phyloP scores from a whole-genome alignment of 2,888 invertebrate species.

The Tinea pellionella region DNA sequence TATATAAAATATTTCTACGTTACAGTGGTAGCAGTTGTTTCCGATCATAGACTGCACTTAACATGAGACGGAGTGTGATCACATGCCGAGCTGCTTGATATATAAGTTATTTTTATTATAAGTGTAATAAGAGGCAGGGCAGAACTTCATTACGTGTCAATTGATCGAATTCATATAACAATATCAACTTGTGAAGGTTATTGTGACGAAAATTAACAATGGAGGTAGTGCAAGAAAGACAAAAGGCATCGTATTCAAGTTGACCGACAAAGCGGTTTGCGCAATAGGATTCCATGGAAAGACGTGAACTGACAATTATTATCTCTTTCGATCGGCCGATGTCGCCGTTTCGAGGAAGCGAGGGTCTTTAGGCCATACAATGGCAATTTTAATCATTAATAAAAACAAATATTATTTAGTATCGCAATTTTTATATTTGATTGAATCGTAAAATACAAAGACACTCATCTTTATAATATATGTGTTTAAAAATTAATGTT shows the following conservation, averaged over 20 bases:
- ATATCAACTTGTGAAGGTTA: constrained; percentile 44
- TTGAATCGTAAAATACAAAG: too few relatives aligned
- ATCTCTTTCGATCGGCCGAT: constrained; percentile 53
- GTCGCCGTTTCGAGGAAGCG: constrained; percentile 52
- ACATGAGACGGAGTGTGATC: too few relatives aligned
- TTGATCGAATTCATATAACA: constrained; percentile 44
- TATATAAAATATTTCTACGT: too few relatives aligned
- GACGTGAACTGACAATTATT: constrained; percentile 65
- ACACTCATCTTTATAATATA: too few relatives aligned
- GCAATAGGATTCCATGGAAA: constrained; percentile 65
- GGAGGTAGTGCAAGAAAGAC: constrained; percentile 61
- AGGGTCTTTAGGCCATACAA: neutral
- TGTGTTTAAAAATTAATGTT: too few relatives aligned
- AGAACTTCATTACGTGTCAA: constrained; percentile 27
- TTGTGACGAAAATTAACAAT: constrained; percentile 57
- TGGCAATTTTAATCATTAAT: neutral
- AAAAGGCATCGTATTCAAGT: constrained; percentile 58
- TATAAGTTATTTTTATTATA: too few relatives aligned
- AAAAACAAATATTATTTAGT: too few relatives aligned
- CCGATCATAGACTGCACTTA: too few relatives aligned
- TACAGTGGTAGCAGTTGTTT: too few relatives aligned
- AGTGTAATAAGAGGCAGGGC: neutral
- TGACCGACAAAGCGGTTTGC: constrained; percentile 65
- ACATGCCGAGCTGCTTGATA: too few relatives aligned
- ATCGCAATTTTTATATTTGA: too few relatives aligned